Percentiles rank a stretch among this genome's conserved stretches.
These are phyloP conservation scores for Antidorcas marsupialis DNA, from an alignment of 2,113 vertebrate species.

Conservation along the genomic window DNA sequence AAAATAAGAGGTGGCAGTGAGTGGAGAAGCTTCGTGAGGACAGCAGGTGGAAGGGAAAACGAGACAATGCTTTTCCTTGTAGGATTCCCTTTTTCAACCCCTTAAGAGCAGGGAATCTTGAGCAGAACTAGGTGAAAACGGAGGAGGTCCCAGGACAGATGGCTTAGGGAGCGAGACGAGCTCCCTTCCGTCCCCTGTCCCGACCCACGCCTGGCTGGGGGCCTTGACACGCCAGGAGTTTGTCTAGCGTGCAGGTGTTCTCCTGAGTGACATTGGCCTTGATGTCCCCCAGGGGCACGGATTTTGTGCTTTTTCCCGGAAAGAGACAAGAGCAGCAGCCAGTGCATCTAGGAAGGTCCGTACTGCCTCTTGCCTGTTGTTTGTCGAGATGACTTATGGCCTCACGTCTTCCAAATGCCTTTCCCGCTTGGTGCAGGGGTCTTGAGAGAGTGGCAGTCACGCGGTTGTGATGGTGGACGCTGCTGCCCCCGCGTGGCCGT, in stretches of 20 bases:
- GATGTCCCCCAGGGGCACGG: neutral
- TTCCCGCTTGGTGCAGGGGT: neutral
- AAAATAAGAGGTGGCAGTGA: neutral
- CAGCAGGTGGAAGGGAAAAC: neutral
- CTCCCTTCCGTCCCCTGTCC: neutral
- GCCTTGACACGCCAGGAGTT: neutral
- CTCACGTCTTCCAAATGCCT: neutral
- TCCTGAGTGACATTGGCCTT: neutral
- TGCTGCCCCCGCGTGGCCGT: constrained; percentile 71
- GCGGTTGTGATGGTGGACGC: fast-evolving
- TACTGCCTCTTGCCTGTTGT: neutral
- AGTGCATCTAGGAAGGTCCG: neutral
- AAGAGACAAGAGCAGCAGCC: neutral
- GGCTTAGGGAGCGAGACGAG: fast-evolving
- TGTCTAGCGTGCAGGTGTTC: neutral
- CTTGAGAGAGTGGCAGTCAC: neutral
- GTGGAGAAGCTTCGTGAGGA: neutral
- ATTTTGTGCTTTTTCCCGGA: neutral
- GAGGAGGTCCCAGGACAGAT: neutral
- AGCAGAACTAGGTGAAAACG: neutral
- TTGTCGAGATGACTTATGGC: neutral
- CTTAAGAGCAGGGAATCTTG: neutral
- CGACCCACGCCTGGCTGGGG: neutral
- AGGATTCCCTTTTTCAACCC: neutral
- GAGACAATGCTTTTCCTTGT: neutral